phyloP scores from a whole-genome alignment of 2,113 vertebrate species.

The Zeus faber region DNA sequence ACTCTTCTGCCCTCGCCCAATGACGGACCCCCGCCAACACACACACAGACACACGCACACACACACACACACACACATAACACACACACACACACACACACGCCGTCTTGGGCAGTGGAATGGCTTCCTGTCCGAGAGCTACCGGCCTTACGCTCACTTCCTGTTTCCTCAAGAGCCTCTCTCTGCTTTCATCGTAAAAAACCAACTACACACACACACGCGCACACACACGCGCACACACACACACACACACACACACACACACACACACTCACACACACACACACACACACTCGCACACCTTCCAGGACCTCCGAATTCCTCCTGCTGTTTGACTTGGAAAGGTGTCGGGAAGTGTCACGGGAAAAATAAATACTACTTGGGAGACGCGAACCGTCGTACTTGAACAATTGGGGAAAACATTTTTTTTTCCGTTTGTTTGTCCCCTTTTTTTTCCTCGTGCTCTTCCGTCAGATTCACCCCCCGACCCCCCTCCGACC shows the following conservation, averaged over 20 bases:
- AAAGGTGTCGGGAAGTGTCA: constrained; percentile 18
- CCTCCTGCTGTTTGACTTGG: constrained; percentile 44
- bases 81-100: constrained; percentile 11
- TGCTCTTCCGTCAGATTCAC: neutral
- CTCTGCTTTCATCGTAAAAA: constrained; percentile 12
- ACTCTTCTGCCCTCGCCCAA: constrained; percentile 67
- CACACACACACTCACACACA: neutral
- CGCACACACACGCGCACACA: neutral
- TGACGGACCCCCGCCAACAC: neutral
- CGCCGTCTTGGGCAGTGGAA: neutral
- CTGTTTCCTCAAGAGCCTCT: constrained; percentile 45
- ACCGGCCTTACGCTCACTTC: constrained; percentile 28
- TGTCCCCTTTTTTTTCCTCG: neutral
- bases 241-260: neutral
- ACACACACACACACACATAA: neutral
- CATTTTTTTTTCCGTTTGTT: neutral
- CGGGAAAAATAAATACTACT: constrained; percentile 23
- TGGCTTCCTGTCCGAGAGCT: constrained; percentile 44
- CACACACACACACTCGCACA: neutral
- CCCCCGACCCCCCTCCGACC: neutral
- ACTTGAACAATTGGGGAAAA: no score
- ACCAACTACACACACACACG: constrained; percentile 16
- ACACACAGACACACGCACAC: neutral
- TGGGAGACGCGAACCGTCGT: neutral
- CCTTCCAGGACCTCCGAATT: no score